Conservation (phyloP, 2,797 vertebrate species). For the Ctenopoma multispine region DNA sequence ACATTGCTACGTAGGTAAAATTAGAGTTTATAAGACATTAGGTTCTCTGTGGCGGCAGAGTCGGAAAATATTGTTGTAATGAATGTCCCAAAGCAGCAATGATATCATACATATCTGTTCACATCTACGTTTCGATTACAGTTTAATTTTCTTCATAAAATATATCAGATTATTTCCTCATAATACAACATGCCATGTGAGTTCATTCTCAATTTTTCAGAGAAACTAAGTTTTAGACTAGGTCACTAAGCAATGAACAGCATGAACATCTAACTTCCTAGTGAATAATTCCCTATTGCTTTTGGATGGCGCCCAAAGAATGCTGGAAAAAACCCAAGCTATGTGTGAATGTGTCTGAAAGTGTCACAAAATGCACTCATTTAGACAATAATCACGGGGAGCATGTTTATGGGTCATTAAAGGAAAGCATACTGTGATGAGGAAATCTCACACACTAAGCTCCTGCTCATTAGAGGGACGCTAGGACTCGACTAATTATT, state of each 20-base stretch:
- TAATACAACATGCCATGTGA: constrained; percentile 26
- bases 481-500: constrained; percentile 59
- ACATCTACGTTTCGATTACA: constrained; percentile 32
- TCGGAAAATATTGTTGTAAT: constrained; percentile 50
- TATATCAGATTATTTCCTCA: constrained; percentile 52
- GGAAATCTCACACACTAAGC: constrained; percentile 50
- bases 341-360: constrained; percentile 49
- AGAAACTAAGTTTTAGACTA: constrained; percentile 18
- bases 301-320: constrained; percentile 67
- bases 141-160: constrained; percentile 39
- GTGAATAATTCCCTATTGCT: constrained; percentile 60
- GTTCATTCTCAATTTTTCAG: constrained; percentile 31
- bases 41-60: constrained; percentile 12
- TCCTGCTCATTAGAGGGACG: constrained; percentile 57
- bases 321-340: constrained; percentile 47
- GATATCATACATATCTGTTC: constrained; percentile 25
- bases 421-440: constrained; percentile 53
- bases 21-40: constrained; percentile 38
- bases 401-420: constrained; percentile 68
- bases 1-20: constrained; percentile 26
- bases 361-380: constrained; percentile 68
- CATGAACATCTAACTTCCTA: constrained; percentile 52
- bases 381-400: constrained; percentile 68
- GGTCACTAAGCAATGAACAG: constrained; percentile 38
- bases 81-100: constrained; percentile 29